Percentiles rank a stretch among this genome's conserved stretches.
phyloP scores from a whole-genome alignment of 2,888 invertebrate species.

The Acleris sparsana region DNA sequence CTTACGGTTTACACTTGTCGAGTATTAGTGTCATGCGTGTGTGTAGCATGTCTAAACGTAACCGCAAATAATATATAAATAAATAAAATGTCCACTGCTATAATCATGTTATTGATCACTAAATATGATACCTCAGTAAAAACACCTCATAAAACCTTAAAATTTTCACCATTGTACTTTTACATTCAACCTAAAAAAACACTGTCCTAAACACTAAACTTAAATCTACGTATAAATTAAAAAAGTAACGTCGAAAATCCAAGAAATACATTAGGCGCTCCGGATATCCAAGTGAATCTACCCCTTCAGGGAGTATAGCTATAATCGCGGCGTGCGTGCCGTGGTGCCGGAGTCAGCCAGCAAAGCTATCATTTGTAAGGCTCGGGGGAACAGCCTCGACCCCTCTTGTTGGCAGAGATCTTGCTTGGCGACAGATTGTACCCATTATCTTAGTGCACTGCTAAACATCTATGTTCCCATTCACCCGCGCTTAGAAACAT shows the following conservation, averaged over 20 bases:
- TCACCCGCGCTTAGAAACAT: conserved; percentile 33
- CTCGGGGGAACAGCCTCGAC: conserved; percentile 46
- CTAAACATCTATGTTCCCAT: conserved; percentile 24
- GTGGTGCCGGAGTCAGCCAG: conserved; percentile 37
- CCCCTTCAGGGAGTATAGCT: conserved; percentile 14
- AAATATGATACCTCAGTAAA: too few relatives aligned
- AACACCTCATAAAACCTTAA: too few relatives aligned
- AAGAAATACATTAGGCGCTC: conserved; percentile 1
- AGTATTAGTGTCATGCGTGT: too few relatives aligned
- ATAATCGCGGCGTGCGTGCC: conserved; percentile 4
- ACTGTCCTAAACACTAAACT: too few relatives aligned
- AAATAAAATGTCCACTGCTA: too few relatives aligned
- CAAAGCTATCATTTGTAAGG: conserved; percentile 54
- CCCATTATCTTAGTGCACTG: conserved; percentile 32
- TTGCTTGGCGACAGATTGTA: conserved; percentile 21
- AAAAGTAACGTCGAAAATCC: not conserved
- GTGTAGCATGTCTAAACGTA: too few relatives aligned
- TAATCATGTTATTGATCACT: too few relatives aligned
- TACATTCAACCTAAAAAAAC: too few relatives aligned
- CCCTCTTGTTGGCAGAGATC: conserved; percentile 47
- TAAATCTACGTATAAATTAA: not conserved
- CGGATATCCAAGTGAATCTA: conserved; percentile 10
- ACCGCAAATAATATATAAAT: too few relatives aligned
- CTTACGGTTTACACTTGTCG: too few relatives aligned
- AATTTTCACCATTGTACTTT: too few relatives aligned